Conservation (phyloP, 2,888 invertebrate species). For the Lottia scabra region DNA sequence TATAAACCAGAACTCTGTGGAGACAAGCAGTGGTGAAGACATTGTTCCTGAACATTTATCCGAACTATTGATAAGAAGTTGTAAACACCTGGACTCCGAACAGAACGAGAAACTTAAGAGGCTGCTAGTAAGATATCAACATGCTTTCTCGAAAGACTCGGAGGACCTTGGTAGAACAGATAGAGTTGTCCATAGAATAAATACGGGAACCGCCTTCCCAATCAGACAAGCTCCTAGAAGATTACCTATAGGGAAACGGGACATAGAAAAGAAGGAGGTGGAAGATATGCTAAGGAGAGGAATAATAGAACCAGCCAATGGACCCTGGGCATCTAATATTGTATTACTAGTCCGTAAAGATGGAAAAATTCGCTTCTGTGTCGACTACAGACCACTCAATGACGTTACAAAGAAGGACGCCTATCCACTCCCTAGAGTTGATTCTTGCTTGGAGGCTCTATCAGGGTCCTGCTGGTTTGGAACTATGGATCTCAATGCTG, state of each 20-base stretch:
- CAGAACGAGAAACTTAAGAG: background rate
- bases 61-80: background rate
- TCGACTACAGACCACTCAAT: too few relatives aligned
- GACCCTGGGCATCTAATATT: background rate
- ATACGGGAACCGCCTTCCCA: too few relatives aligned
- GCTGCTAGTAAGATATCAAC: background rate
- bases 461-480: background rate
- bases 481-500: background rate
- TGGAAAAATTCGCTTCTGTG: background rate
- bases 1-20: background rate
- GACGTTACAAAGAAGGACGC: too few relatives aligned
- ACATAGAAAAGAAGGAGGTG: background rate
- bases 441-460: background rate
- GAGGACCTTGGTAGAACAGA: background rate
- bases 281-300: background rate
- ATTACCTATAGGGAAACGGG: too few relatives aligned
- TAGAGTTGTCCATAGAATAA: background rate
- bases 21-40: too few relatives aligned
- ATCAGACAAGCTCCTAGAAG: too few relatives aligned
- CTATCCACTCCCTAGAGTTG: background rate
- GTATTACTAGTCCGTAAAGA: background rate
- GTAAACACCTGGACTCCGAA: background rate
- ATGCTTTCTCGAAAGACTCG: background rate
- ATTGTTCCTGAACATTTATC: background rate
- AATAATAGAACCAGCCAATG: background rate